Conservation (phyloP, 2,888 invertebrate genomes). For the Tetragnatha montana region DNA sequence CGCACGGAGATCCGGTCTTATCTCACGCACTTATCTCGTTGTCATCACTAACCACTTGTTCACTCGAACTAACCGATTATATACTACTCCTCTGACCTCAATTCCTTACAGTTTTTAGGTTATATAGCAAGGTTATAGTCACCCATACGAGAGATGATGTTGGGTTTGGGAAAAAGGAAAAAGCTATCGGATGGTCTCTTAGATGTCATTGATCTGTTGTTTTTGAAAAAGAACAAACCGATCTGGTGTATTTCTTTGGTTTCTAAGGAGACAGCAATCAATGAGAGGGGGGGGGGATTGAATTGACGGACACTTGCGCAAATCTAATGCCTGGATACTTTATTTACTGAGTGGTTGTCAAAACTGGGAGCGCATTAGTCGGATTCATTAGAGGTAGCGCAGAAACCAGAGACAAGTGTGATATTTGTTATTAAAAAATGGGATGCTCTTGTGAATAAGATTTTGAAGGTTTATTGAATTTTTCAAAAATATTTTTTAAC, state of each 20-base stretch:
- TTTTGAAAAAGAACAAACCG: constrained; percentile 24
- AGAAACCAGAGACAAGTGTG: neutral
- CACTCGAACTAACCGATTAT: neutral
- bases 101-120: constrained; percentile 39
- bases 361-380: constrained; percentile 3
- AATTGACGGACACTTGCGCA: constrained; percentile 41
- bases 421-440: no score
- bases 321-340: constrained; percentile 59
- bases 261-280: constrained; percentile 56
- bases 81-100: constrained; percentile 16
- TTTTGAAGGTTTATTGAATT: no score
- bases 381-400: neutral
- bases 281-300: constrained; percentile 36
- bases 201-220: constrained; percentile 51
- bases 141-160: neutral
- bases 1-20: neutral
- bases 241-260: constrained; percentile 56
- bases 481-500: no score
- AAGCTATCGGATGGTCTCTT: neutral
- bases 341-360: constrained; percentile 51
- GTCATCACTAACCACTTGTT: neutral
- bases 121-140: neutral
- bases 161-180: neutral
- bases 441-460: no score
- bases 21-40: neutral